Evolutionary conservation across 2,888 invertebrate species (phyloP).

Genomic region (Leptinotarsa peninsularis): DNA sequence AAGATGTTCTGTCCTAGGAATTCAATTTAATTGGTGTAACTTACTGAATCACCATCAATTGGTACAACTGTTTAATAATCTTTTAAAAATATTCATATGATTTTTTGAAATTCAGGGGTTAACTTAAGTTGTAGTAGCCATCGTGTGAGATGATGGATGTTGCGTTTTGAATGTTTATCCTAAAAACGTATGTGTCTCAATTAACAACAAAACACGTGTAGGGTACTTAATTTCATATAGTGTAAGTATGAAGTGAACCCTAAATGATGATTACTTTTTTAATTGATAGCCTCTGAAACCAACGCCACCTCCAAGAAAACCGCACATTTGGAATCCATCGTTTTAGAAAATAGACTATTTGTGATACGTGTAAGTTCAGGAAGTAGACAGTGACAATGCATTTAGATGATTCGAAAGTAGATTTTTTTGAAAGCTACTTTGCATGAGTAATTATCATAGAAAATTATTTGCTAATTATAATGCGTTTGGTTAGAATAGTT

Average conservation of each 20-base stretch:
- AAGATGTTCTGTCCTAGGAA: too few species aligned
- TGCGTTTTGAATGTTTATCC: too few species aligned
- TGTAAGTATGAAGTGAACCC: background rate
- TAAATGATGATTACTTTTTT: constrained; percentile 7
- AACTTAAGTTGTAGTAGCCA: too few species aligned
- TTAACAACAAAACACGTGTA: too few species aligned
- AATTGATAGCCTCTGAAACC: constrained; percentile 7
- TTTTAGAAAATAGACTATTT: constrained; percentile 47
- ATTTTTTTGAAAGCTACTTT: background rate
- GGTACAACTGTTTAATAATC: too few species aligned
- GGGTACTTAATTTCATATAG: too few species aligned
- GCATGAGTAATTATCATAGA: constrained; percentile 7
- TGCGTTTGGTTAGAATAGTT: background rate
- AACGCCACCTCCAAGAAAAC: constrained; percentile 49
- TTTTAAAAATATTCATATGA: too few species aligned
- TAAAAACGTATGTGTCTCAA: too few species aligned
- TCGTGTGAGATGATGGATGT: too few species aligned
- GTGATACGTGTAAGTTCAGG: constrained; percentile 34
- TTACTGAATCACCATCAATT: too few species aligned
- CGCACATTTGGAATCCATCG: constrained; percentile 60
- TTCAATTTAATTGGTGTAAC: too few species aligned
- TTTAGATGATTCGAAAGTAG: background rate
- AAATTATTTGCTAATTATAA: background rate
- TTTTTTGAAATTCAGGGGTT: too few species aligned
- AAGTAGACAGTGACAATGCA: background rate